phyloP scores from a whole-genome alignment of 1,140 invertebrate genomes.

The Ceratina calcarata region DNA sequence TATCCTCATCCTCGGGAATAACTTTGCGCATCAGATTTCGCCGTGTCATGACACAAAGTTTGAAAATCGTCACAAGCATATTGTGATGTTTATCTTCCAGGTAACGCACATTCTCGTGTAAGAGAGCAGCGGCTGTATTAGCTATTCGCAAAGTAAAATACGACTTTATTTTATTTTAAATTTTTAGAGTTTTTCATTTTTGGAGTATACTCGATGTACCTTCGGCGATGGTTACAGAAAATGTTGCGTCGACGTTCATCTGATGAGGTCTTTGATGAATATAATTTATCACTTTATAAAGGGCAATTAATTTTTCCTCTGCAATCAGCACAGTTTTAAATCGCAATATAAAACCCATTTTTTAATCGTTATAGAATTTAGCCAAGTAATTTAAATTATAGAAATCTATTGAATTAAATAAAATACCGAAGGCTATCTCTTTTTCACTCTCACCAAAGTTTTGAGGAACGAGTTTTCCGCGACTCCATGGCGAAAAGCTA shows the following conservation, averaged over 20 bases:
- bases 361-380: no score
- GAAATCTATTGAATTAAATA: no score
- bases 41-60: conserved; percentile 30
- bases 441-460: conserved; percentile 34
- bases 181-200: neutral
- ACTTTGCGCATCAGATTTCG: conserved; percentile 11
- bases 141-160: conserved; percentile 25
- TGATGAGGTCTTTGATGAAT: conserved; percentile 59
- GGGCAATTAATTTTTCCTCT: conserved; percentile 59
- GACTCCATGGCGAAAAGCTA: neutral
- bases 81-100: conserved; percentile 11
- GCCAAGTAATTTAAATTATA: no score
- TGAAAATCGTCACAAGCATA: conserved; percentile 19
- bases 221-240: conserved; percentile 71
- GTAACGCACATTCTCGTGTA: conserved; percentile 39
- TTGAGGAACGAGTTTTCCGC: neutral
- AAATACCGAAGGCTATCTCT: neutral
- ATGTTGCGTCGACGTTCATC: conserved; percentile 70
- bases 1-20: conserved; percentile 10
- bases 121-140: conserved; percentile 37
- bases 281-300: conserved; percentile 65
- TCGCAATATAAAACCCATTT: neutral
- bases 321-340: conserved; percentile 19
- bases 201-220: conserved; percentile 56
- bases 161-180: neutral